Conservation (phyloP, 1,140 invertebrate species). For the Manduca sexta region DNA sequence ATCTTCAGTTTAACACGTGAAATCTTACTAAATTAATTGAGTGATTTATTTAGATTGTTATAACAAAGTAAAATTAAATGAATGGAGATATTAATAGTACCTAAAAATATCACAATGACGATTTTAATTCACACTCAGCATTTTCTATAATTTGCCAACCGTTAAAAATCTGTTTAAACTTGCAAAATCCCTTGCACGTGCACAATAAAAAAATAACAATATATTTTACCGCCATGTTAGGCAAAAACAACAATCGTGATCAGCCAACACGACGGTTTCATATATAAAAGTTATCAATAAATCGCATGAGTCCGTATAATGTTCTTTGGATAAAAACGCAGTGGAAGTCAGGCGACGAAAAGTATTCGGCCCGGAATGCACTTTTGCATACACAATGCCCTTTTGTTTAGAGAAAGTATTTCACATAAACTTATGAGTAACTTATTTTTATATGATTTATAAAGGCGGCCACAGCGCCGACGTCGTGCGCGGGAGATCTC, state of each 20-base stretch:
- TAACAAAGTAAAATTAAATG: too few relatives aligned
- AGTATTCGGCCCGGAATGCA: slow-evolving; percentile 62
- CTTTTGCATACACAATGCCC: slow-evolving; percentile 69
- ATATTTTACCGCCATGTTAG: slow-evolving; percentile 35
- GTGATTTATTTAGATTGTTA: too few relatives aligned
- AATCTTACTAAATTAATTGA: too few relatives aligned
- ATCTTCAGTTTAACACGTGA: too few relatives aligned
- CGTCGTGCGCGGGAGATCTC: slow-evolving; percentile 31
- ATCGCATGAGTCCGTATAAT: slow-evolving; percentile 40
- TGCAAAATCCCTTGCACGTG: too few relatives aligned
- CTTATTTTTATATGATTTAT: slow-evolving; percentile 72
- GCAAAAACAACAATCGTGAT: slow-evolving; percentile 60
- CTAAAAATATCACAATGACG: too few relatives aligned
- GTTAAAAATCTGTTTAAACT: too few relatives aligned
- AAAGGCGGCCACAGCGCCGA: slow-evolving; percentile 27
- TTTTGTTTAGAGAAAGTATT: slow-evolving; percentile 72
- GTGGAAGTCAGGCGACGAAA: slow-evolving; percentile 60
- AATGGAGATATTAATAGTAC: too few relatives aligned
- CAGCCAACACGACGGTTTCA: slow-evolving; percentile 52
- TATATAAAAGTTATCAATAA: slow-evolving; percentile 58
- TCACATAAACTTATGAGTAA: slow-evolving; percentile 61
- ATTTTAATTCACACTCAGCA: too few relatives aligned
- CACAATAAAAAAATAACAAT: slow-evolving; percentile 14
- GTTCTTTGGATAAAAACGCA: slow-evolving; percentile 32
- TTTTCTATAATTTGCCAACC: too few relatives aligned